phyloP scores from a whole-genome alignment of 2,797 vertebrate genomes.

The Hippopotamyrus pictus region DNA sequence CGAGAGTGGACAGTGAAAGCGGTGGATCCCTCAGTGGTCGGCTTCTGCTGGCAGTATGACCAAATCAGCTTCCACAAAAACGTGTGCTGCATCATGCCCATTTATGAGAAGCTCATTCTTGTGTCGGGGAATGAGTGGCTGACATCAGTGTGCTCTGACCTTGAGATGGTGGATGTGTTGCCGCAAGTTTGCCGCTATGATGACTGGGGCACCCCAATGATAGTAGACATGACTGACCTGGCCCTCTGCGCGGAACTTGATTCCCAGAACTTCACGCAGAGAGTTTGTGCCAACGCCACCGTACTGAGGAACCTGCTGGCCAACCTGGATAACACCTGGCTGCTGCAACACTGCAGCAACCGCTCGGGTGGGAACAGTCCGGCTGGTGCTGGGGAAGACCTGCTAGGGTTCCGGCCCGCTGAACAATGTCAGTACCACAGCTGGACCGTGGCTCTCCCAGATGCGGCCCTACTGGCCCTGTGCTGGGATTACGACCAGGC shows the following conservation, averaged over 20 bases:
- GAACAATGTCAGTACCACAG: slow-evolving; percentile 60
- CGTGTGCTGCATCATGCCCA: slow-evolving; percentile 54
- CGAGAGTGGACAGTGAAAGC: slow-evolving; percentile 41
- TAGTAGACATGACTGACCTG: slow-evolving; percentile 67
- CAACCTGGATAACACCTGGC: slow-evolving; percentile 68
- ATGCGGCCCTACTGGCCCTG: slow-evolving; percentile 48
- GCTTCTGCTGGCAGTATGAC: slow-evolving; percentile 62
- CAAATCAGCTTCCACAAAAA: slow-evolving; percentile 52
- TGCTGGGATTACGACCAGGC: slow-evolving; percentile 68
- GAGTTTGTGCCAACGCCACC: slow-evolving; percentile 56
- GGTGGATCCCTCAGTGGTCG: slow-evolving; percentile 59
- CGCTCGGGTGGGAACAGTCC: slow-evolving; percentile 27
- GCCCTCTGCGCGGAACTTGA: slow-evolving; percentile 63
- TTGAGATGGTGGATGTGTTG: slow-evolving; percentile 33
- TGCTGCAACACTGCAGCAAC: slow-evolving; percentile 59
- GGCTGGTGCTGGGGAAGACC: background rate
- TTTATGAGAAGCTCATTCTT: slow-evolving; percentile 51
- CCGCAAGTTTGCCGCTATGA: slow-evolving; percentile 56
- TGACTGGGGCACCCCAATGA: slow-evolving; percentile 58
- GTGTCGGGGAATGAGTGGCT: slow-evolving; percentile 61
- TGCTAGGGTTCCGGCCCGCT: slow-evolving; percentile 40
- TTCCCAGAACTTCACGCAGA: slow-evolving; percentile 56
- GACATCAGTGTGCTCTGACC: slow-evolving; percentile 44
- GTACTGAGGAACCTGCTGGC: slow-evolving; percentile 60
- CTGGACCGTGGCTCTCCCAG: slow-evolving; percentile 54